Evolutionary conservation across 2,888 invertebrate species (phyloP).

Genomic region (Apamea monoglypha): DNA sequence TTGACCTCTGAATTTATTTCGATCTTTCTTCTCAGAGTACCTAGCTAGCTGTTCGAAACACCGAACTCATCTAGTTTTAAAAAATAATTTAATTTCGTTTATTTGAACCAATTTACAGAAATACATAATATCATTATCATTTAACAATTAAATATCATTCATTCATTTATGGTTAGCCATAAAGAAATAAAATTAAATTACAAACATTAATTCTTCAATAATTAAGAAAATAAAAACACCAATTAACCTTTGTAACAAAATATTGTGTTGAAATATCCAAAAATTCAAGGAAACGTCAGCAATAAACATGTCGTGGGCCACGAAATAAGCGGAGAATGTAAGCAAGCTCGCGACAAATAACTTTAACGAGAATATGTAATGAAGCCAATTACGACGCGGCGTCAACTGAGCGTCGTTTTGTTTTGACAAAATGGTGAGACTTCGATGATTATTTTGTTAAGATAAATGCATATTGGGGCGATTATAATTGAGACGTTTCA

Average conservation of each 20-base stretch:
- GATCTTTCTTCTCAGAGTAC: background rate
- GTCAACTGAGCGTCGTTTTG: constrained; percentile 59
- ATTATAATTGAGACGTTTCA: background rate
- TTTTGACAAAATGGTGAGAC: constrained; percentile 63
- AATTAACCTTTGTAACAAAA: constrained; percentile 19
- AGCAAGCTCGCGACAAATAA: constrained; percentile 52
- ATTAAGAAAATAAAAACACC: background rate
- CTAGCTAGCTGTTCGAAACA: background rate
- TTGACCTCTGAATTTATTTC: background rate
- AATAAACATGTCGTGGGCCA: constrained; percentile 65
- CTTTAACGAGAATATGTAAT: constrained; percentile 62
- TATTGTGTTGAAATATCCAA: background rate
- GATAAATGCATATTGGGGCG: constrained; percentile 33
- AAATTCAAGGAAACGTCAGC: constrained; percentile 26
- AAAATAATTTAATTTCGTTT: background rate
- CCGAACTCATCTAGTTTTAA: background rate
- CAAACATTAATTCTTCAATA: background rate
- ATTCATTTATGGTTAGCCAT: background rate
- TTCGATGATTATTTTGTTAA: constrained; percentile 47
- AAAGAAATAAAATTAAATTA: background rate
- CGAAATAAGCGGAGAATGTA: constrained; percentile 46
- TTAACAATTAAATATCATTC: background rate
- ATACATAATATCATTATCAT: background rate
- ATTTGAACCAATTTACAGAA: background rate
- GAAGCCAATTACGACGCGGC: constrained; percentile 66